Evolutionary conservation across 2,888 invertebrate genomes (phyloP), one percentile per base, ranked within the genome.

Genomic region (Hemicrepidius hirtus): DNA sequence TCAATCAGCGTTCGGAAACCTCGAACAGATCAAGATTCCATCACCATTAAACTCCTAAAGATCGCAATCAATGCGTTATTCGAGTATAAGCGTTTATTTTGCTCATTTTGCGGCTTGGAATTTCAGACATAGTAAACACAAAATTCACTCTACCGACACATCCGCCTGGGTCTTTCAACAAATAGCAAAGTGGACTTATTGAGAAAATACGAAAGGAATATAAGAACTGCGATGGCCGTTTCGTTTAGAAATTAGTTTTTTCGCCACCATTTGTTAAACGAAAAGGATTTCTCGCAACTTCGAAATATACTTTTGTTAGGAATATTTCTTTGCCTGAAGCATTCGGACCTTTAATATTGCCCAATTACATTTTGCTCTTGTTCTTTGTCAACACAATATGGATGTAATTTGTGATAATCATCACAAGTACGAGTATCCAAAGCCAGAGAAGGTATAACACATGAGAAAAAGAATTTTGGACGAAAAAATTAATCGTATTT

Each of bases 241-340:
- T 53, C 53, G 28, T 37, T 65, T 55, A 69, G 65, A 70, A 65
- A 70, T 70, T 70, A 65, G 57, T 57, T 70, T 70, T 46, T 50
- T 32, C 46, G 16, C 46, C 9, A 46, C 18, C 46, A 40, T 40
- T 40, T 40, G n/a, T 40, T 40, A 40, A 40, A 40, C n/a, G 40
- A 13, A 40, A n/a, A 3, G 40, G 13, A 40, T 40, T 40, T 40
- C 40, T 40, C n/a, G 40, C 32, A 9, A 13, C 13, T 40, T 40
- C 40, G 40, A 40, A 13, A 40, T 46, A 18, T 46, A 5, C 16
- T 18, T 10, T 46, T 18, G 7, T 18, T 18, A 10, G 46, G 9
- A 5, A 16, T 18, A 46, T 46, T 46, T 6, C 18, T 9, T n/a
- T 46, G 13, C 16, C 6, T 40, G n/a, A 13, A 13, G 40, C 3